Base-by-base conservation (phyloP, 2,888 invertebrate genomes). In the Epinotia ramella region DNA sequence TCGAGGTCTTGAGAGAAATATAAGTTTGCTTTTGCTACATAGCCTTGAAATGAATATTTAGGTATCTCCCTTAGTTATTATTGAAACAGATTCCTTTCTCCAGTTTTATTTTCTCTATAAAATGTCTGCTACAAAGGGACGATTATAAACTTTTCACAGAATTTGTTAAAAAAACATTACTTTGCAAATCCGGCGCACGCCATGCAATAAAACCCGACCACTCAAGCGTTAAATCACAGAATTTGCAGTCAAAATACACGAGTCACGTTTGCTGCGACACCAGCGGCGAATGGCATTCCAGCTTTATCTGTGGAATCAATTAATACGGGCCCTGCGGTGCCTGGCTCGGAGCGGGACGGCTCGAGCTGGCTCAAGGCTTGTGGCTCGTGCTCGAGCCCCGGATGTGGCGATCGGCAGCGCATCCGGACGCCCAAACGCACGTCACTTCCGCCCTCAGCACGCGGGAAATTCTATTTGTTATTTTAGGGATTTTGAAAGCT, bases 281-380 rank as follows among this genome's bases (percentile, higher is more conserved):
- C 79, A 76, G 68, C 62, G 75, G 70, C 80, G 80, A 86, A 86
- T 87, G 89, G 88, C 90, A 90, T 91, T 89, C 87, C 86, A 74
- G 82, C 80, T 83, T 89, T 91, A 90, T 91, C 90, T 89, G 84
- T 80, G 75, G 86, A 91, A 91, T 91, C 91, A 91, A 92, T 92
- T 91, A 89, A 85, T 84, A 84, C 80, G 84, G 86, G 85, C 80
- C 77, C 73, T 73, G 80, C 79, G 83, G 89, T 88, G 84, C 88
- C 88, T 82, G 87, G 86, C 80, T 80, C 87, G 78, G 79, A 67
- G 70, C 24, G 77, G 74, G 64, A 57, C 40, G 77, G 59, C 76
- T 76, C 66, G 67, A 53, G 49, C 67, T 62, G 40, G 68, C 57
- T 66, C 24, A 63, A 49, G 62, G 60, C 46, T 60, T 49, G 57